These are phyloP conservation scores for Mellivora capensis DNA, from an alignment of 2,113 vertebrate genomes.

Conservation along the genomic window DNA sequence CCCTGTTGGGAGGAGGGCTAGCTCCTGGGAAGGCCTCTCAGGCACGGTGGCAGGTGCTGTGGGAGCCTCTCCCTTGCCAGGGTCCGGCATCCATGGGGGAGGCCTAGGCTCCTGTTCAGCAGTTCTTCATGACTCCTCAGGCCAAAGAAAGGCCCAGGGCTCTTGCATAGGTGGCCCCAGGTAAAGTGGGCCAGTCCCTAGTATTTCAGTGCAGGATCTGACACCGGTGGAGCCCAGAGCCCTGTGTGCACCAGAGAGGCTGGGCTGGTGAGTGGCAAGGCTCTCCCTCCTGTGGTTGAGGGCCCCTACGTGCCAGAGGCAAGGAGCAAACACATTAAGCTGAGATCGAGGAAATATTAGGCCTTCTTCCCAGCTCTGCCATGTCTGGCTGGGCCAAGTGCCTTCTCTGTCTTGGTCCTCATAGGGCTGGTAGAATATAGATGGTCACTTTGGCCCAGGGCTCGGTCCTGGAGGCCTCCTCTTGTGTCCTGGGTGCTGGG, in stretches of 20 bases:
- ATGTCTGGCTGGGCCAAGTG: background rate
- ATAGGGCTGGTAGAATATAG: background rate
- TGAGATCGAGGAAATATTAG: background rate
- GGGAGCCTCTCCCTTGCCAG: background rate
- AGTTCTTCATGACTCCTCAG: background rate
- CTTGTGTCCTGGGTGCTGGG: background rate
- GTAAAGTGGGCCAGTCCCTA: background rate
- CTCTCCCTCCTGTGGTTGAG: background rate
- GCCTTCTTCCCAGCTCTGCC: background rate
- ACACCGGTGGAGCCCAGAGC: background rate
- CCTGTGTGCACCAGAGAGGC: background rate
- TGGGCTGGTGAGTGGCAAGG: background rate
- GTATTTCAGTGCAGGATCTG: background rate
- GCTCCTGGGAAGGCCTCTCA: background rate
- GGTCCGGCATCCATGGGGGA: background rate
- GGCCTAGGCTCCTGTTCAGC: background rate
- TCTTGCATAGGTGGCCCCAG: background rate
- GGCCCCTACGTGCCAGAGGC: background rate
- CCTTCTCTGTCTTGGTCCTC: background rate
- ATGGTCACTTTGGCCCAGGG: background rate
- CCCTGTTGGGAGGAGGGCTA: background rate
- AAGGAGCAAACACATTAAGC: background rate
- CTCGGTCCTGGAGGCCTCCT: background rate
- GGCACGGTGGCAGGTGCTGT: background rate
- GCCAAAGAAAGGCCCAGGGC: background rate